Conservation (phyloP, 2,888 invertebrate species). For the Campaea margaritaria region DNA sequence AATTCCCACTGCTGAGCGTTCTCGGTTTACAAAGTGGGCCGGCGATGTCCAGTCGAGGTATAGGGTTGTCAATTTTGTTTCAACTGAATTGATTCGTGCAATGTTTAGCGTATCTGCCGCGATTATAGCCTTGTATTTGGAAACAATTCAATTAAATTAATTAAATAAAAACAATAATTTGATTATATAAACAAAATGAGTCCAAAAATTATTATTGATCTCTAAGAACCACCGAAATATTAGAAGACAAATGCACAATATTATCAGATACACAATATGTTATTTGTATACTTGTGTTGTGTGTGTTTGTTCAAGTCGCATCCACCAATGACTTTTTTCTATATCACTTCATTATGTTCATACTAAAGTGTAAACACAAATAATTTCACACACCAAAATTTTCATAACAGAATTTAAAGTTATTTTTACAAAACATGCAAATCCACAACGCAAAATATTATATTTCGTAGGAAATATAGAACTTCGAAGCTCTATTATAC, state of each 20-base stretch:
- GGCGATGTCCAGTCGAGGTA: slow-evolving; percentile 6
- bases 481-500: slow-evolving; percentile 1
- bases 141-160: too few relatives aligned
- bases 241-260: too few relatives aligned
- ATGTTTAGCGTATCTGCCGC: too few relatives aligned
- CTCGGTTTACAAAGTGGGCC: slow-evolving; percentile 56
- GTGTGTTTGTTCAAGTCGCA: too few relatives aligned
- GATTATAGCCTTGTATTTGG: too few relatives aligned
- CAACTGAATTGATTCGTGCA: neutral
- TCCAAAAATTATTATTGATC: too few relatives aligned
- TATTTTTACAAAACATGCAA: neutral
- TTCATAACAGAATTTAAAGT: neutral
- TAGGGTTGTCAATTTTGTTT: slow-evolving; percentile 15
- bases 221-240: too few relatives aligned
- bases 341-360: too few relatives aligned
- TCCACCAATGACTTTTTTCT: too few relatives aligned
- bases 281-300: too few relatives aligned
- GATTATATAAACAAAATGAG: neutral
- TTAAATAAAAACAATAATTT: too few relatives aligned
- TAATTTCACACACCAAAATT: neutral
- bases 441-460: neutral
- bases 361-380: neutral
- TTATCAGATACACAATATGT: too few relatives aligned
- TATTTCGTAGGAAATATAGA: neutral
- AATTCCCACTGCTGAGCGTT: slow-evolving; percentile 55